Evolutionary conservation across 1,140 invertebrate genomes (phyloP), one percentile per base, ranked within the genome.

Genomic region (Rhizoglyphus robini): DNA sequence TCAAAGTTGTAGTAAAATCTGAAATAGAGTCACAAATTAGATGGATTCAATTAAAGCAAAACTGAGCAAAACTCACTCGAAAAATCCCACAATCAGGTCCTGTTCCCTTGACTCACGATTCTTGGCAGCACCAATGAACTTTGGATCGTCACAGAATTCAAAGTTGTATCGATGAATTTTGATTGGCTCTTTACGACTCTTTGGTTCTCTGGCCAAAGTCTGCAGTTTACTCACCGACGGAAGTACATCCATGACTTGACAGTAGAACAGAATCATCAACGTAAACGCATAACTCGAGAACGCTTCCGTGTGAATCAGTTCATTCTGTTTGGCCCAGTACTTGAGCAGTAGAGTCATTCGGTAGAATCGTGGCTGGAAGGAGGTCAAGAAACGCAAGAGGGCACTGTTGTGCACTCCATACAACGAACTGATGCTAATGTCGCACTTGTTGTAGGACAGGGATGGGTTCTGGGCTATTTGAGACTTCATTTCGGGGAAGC

Each of bases 371-470:
- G 8, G 8, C 8, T 54, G 8, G 23, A 11, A 54, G 15, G 8
- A 20, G 31, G 5, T 8, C 8, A 8, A 32, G 31, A 54, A 54
- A 11, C 23, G 8, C 8, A 54, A 8, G 8, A 54, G 20, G 8
- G 8, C 23, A 8, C 8, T 54, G 51, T 54, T 54, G 51, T 54
- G 23, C 8, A 27, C 8, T 11, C 51, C 23, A 32, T 54, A 54
- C 51, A 54, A 54, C 51, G 23, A 41, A 54, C 51, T 54, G 8
- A 54, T 23, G n/a, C 51, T 54, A 8, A 54, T 54, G 23, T 54
- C 51, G 23, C 51, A 54, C 15, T 32, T 15, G 23, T 8, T 54
- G 23, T 11, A 54, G 8, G 8, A 8, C 8, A 54, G 8, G 15
- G 2, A n/a, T n/a, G 2, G 2, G 13, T 60, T 15, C 30, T n/a